Evolutionary conservation across 2,113 vertebrate genomes (phyloP).

Genomic region (Datnioides undecimradiatus): DNA sequence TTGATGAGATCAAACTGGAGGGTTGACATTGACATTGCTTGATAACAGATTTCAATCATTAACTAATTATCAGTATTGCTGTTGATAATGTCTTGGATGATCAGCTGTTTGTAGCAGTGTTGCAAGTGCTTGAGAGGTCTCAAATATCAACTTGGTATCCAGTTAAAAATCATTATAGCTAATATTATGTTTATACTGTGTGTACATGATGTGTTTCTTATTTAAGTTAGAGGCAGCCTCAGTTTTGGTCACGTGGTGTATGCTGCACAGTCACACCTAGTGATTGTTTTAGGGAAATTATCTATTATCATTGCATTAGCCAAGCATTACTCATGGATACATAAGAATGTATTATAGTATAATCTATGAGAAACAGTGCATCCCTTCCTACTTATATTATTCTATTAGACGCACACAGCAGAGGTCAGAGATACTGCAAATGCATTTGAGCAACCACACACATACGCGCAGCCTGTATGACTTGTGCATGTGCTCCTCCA

Average conservation of each 20-base stretch:
- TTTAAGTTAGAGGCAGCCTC: background rate
- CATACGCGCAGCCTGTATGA: conserved; percentile 14
- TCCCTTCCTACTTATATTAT: conserved; percentile 10
- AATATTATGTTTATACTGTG: no score
- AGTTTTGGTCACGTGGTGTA: background rate
- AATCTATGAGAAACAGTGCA: conserved; percentile 22
- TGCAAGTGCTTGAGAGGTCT: no score
- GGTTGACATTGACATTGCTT: background rate
- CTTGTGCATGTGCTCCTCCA: conserved; percentile 71
- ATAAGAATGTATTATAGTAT: background rate
- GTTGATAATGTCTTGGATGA: background rate
- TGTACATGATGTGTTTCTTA: background rate
- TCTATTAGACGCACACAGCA: conserved; percentile 32
- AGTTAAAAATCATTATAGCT: no score
- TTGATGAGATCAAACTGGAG: background rate
- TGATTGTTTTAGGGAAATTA: background rate
- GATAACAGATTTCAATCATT: no score
- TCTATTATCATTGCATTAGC: background rate
- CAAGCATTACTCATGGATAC: background rate
- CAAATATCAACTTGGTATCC: background rate
- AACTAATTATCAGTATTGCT: background rate
- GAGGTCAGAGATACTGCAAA: conserved; percentile 14
- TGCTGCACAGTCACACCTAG: background rate
- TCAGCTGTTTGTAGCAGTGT: no score
- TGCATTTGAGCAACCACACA: background rate